These are phyloP conservation scores for Arizona elegans DNA, from an alignment of 2,113 vertebrate species.

Conservation along the genomic window DNA sequence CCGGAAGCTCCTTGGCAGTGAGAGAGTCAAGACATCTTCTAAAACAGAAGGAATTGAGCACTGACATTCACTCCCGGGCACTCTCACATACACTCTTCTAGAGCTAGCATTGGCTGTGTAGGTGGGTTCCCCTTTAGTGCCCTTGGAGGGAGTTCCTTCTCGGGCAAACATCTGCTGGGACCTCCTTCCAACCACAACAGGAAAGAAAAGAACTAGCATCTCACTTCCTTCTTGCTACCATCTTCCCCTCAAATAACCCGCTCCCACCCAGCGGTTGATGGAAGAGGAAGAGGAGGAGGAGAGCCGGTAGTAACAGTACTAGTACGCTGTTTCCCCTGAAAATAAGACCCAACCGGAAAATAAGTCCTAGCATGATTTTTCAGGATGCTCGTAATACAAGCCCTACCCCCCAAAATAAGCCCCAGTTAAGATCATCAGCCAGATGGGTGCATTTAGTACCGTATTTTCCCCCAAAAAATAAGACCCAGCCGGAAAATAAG, in stretches of 20 bases:
- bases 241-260: background rate
- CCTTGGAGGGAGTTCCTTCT: background rate
- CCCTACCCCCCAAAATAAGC: too few species aligned
- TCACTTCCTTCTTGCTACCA: background rate
- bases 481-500: too few species aligned
- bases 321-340: too few species aligned
- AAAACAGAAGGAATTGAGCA: background rate
- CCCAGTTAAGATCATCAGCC: too few species aligned
- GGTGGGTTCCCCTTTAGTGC: background rate
- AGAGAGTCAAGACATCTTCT: background rate
- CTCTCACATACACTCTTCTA: background rate
- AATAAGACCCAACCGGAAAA: too few species aligned
- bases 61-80: background rate
- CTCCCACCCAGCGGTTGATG: background rate
- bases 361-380: too few species aligned
- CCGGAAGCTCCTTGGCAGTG: background rate
- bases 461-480: too few species aligned
- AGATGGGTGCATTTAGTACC: too few species aligned
- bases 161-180: background rate
- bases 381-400: too few species aligned
- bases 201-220: background rate
- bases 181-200: background rate
- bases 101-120: background rate
- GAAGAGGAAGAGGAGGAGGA: background rate
- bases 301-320: background rate